phyloP scores from a whole-genome alignment of 1,140 invertebrate species.

The Zaprionus capensis region DNA sequence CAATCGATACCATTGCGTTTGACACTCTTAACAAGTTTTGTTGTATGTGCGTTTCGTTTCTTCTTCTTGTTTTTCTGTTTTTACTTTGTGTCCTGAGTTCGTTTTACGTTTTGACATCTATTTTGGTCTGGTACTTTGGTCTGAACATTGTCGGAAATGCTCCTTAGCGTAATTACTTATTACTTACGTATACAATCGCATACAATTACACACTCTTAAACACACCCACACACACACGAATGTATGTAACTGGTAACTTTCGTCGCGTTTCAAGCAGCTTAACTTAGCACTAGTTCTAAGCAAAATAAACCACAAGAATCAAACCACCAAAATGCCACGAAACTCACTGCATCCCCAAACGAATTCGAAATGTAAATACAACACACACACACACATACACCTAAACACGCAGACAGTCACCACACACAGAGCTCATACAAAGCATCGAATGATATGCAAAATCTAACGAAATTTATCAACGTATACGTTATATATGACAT shows the following conservation, averaged over 20 bases:
- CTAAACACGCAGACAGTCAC: slow-evolving; percentile 27
- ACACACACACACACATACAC: slow-evolving; percentile 18
- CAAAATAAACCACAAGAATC: slow-evolving; percentile 37
- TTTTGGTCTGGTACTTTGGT: slow-evolving; percentile 73
- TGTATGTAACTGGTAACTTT: slow-evolving; percentile 66
- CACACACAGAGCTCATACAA: slow-evolving; percentile 33
- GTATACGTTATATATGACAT: slow-evolving; percentile 25
- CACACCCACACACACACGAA: slow-evolving; percentile 22
- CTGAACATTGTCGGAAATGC: slow-evolving; percentile 79
- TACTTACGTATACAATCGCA: slow-evolving; percentile 56
- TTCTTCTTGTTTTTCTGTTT: slow-evolving; percentile 28
- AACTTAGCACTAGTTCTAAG: slow-evolving; percentile 75
- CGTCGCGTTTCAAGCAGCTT: slow-evolving; percentile 63
- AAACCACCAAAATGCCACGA: slow-evolving; percentile 39
- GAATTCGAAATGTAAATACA: slow-evolving; percentile 69
- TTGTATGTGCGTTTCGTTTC: slow-evolving; percentile 74
- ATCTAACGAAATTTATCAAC: slow-evolving; percentile 51
- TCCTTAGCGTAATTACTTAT: slow-evolving; percentile 70
- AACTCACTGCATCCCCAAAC: slow-evolving; percentile 57
- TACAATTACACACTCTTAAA: slow-evolving; percentile 17
- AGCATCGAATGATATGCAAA: slow-evolving; percentile 32
- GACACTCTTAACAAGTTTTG: slow-evolving; percentile 60
- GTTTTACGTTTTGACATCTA: slow-evolving; percentile 58
- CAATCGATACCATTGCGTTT: slow-evolving; percentile 44
- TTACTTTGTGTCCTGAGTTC: slow-evolving; percentile 57